Evolutionary conservation across 2,888 invertebrate genomes (phyloP), one percentile per base, ranked within the genome.

Genomic region (Idaea aversata): DNA sequence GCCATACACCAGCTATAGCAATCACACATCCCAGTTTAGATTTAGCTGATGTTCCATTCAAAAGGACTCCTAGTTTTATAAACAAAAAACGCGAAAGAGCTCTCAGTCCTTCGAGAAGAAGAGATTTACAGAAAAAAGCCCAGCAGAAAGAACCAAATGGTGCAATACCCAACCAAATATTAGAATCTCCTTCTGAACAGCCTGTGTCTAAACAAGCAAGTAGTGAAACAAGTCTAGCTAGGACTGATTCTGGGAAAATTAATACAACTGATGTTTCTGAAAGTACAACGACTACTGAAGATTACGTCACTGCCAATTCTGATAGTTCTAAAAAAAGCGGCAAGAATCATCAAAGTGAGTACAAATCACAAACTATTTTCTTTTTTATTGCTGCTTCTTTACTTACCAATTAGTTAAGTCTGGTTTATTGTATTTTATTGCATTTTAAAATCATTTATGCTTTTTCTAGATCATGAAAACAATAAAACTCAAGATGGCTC

Each of bases 231-330:
- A 88, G 89, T 77, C 91, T 96, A 69, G 95, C 95, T 36, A 93
- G 96, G 75, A 95, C 96, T 5, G 96, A 97, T 86, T 96, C 96
- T 10, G 95, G 95, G 47, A 95, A 95, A 85, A 94, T 95, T 25
- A 96, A 95, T 72, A 96, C 95, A 60, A 94, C 94, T 57, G 97
- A 97, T 82, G 93, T 97, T 63, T 97, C 97, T n/a, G 97, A 97
- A 91, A 97, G 97, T 78, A 97, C 97, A 68, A 96, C 96, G 59
- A 96, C 96, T 25, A 96, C 96, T 61, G 97, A 97, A 86, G 97
- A 97, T 88, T 97, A 97, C 86, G 96, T 97, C 73, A 97, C 97
- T 76, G 97, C 97, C 83, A 97, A 95, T 86, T 95, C 96, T 65
- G 96, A 96, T 81, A 96, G 95, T 79, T 96, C 96, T 16, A 94